Evolutionary conservation across 1,140 invertebrate genomes (phyloP).

Genomic region (Drosophila neocordata): DNA sequence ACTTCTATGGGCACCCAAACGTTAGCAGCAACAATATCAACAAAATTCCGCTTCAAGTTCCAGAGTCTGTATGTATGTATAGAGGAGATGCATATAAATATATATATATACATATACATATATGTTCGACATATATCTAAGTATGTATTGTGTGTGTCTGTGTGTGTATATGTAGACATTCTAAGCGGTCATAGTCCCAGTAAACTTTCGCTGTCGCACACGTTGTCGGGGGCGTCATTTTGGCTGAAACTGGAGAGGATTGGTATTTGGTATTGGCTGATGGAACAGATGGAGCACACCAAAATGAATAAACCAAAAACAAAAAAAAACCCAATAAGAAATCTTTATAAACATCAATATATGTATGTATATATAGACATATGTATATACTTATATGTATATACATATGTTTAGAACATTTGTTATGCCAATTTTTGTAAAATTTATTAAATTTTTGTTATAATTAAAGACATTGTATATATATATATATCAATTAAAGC

Average conservation of each 20-base stretch:
- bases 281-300: slow-evolving; percentile 15
- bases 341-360: not conserved
- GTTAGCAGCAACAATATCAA: slow-evolving; percentile 44
- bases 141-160: slow-evolving; percentile 29
- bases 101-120: not conserved
- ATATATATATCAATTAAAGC: too few relatives aligned
- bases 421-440: too few relatives aligned
- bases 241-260: slow-evolving; percentile 14
- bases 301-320: not conserved
- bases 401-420: too few relatives aligned
- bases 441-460: too few relatives aligned
- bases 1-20: slow-evolving; percentile 70
- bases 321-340: not conserved
- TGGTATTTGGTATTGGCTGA: not conserved
- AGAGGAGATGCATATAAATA: slow-evolving; percentile 4
- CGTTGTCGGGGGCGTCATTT: slow-evolving; percentile 33
- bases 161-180: slow-evolving; percentile 73
- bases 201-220: slow-evolving; percentile 74
- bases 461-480: too few relatives aligned
- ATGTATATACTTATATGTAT: too few relatives aligned
- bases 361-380: too few relatives aligned
- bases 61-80: slow-evolving; percentile 57
- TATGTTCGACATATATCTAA: not conserved
- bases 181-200: slow-evolving; percentile 82
- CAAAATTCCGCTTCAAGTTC: slow-evolving; percentile 74